Base-by-base conservation (phyloP, 2,797 vertebrate genomes). In the Syngnathus rostellatus region DNA sequence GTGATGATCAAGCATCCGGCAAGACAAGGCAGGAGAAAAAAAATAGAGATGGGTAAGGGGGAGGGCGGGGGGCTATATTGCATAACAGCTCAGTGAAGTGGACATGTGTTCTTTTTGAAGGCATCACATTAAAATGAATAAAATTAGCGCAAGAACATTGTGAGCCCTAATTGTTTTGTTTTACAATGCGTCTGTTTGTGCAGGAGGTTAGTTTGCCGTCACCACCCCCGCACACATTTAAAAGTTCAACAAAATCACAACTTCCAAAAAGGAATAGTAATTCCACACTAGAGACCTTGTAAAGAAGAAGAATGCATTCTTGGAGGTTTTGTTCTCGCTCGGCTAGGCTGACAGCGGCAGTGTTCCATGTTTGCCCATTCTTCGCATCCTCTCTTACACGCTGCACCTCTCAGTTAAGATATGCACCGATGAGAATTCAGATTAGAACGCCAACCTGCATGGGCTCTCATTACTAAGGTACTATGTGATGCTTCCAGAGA, bases 51-150 rank as follows among this genome's bases (percentile, higher is more conserved):
- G 40, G 57, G 25, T 14, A 7, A 67, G 51, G 65, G 65, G 67
- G 68, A 70, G 68, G 9, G 67, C 67, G 25, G 41, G 57, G 43
- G 55, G 17, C 23, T 25, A 58, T 0, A 1, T 85, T 85, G 71
- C 74, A 55, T 82, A 85, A 85, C 81, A 51, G 67, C 48, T 37
- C 67, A 64, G 43, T 70, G 75, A 72, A 72, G 66, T 75, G 69
- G 70, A 69, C 69, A 16, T 43, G 17, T 57, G 55, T 73, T 71
- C 74, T 16, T 31, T 31, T 31, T 31, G 31, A 31, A 31, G 31
- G 31, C 31, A 31, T 3, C 31, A 31, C 31, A 31, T 31, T 31
- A 31, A 31, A 31, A 31, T 25, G 67, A 14, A 41, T 3, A 19
- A 43, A 62, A 38, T 23, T 6, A 19, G 46, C 19, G 48, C 17